These are phyloP conservation scores for Rhagium mordax DNA, from an alignment of 2,888 invertebrate species.

Conservation along the genomic window DNA sequence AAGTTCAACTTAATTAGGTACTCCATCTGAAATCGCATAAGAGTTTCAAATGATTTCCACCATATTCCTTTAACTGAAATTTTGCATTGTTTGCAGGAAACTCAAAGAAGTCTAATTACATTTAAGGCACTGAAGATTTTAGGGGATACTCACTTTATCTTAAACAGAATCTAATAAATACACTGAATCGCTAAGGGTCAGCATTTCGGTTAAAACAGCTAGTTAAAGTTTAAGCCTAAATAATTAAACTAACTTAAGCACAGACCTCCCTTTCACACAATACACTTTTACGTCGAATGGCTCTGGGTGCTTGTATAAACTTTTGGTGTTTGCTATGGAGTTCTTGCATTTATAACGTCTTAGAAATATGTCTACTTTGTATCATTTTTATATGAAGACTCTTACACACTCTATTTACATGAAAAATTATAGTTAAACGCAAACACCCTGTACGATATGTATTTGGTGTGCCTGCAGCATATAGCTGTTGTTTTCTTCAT, in stretches of 20 bases:
- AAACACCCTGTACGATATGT: neutral
- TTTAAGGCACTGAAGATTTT: neutral
- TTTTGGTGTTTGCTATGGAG: too few species aligned
- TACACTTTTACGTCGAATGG: too few species aligned
- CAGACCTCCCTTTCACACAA: too few species aligned
- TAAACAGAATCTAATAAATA: neutral
- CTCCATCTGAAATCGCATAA: conserved; percentile 10
- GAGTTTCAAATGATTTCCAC: neutral
- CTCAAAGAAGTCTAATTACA: conserved; percentile 1
- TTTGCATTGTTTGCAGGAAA: conserved; percentile 2
- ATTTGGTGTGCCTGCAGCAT: neutral
- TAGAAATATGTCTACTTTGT: too few species aligned
- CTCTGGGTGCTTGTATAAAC: too few species aligned
- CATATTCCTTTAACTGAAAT: neutral
- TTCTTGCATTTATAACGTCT: too few species aligned
- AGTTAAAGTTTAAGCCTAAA: too few species aligned
- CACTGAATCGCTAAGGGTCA: neutral
- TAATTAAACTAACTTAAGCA: too few species aligned
- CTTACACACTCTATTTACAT: too few species aligned
- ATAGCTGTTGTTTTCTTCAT: neutral
- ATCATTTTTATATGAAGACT: too few species aligned
- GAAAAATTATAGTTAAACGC: too few species aligned
- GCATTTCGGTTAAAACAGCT: too few species aligned
- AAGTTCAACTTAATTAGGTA: conserved; percentile 13
- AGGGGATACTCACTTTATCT: neutral